Conservation (phyloP, 2,888 invertebrate species). For the Adelphocoris suturalis region DNA sequence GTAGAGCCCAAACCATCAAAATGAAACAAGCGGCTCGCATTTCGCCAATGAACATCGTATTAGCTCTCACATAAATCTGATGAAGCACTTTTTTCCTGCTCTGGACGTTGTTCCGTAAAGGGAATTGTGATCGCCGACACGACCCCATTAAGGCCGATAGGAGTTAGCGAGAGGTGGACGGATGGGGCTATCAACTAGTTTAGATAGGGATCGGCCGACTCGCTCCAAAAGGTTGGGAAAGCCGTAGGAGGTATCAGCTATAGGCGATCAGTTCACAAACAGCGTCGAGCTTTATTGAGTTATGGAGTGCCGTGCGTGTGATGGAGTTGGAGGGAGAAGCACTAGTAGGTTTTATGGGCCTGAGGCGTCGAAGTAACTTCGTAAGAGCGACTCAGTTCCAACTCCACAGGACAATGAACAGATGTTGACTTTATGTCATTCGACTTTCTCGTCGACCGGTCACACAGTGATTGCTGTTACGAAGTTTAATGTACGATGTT, state of each 20-base stretch:
- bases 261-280: slow-evolving; percentile 14
- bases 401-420: background rate
- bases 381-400: background rate
- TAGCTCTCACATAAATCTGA: background rate
- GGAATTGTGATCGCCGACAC: background rate
- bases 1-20: background rate
- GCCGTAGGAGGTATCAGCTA: background rate
- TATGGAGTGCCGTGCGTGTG: background rate
- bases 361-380: slow-evolving; percentile 10
- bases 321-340: background rate
- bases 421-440: background rate
- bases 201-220: slow-evolving; percentile 7
- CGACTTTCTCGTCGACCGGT: background rate
- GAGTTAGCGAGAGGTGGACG: background rate
- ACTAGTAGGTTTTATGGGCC: slow-evolving; percentile 12
- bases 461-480: no score
- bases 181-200: slow-evolving; percentile 27
- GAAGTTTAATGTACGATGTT: no score
- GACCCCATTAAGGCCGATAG: background rate
- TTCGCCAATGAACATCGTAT: background rate
- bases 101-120: background rate
- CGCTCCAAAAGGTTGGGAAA: background rate
- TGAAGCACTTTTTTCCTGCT: background rate
- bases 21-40: background rate
- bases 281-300: slow-evolving; percentile 35